Evolutionary conservation across 2,888 invertebrate species (phyloP), one percentile per base, ranked within the genome.

Genomic region (Lycophotia porphyrea): DNA sequence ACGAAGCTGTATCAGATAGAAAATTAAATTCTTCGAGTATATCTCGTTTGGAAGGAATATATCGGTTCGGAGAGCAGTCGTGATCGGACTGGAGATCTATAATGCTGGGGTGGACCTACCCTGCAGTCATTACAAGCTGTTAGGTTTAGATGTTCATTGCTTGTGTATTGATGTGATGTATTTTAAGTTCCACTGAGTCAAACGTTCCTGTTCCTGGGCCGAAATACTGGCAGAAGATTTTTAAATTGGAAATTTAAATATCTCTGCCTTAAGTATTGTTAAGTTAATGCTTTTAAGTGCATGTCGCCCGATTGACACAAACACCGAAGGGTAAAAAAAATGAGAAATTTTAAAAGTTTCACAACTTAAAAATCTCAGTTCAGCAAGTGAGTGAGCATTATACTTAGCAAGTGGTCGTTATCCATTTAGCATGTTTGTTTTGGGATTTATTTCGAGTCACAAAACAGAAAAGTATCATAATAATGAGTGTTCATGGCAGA

Each of bases 21-120:
- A 39, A 67, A 74, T 73, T 52, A 80, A 78, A 80, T 80, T 80
- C 66, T 74, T 66, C 13, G 18, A 58, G 31, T 55, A 52, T 66
- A 66, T 47, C 74, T 47, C 63, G 36, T 68, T 64, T 15, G 55
- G 11, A 8, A 49, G 75, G 73, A 81, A 81, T 75, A 49, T 79
- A 58, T 81, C 75, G 79, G 61, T 31, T 49, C 7, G n/a, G 31
- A 27, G 55, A 80, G 74, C 31, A 24, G 31, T 63, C 61, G 66
- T 60, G 66, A 55, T 55, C 69, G 13, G 61, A 63, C 71, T 78
- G 9, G 5, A 8, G 27, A n/a, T 39, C 18, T n/a, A n/a, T 11
- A 5, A 2, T 2, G 24, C 1, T 36, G 47, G 34, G 18, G 24
- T 13, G 49, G 44, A n/a, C n/a, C n/a, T n/a, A n/a, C n/a, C n/a